These are phyloP conservation scores for Apostichopus leukothele DNA, from an alignment of 53 echinoderm and acorn worm genomes.

Conservation along the genomic window DNA sequence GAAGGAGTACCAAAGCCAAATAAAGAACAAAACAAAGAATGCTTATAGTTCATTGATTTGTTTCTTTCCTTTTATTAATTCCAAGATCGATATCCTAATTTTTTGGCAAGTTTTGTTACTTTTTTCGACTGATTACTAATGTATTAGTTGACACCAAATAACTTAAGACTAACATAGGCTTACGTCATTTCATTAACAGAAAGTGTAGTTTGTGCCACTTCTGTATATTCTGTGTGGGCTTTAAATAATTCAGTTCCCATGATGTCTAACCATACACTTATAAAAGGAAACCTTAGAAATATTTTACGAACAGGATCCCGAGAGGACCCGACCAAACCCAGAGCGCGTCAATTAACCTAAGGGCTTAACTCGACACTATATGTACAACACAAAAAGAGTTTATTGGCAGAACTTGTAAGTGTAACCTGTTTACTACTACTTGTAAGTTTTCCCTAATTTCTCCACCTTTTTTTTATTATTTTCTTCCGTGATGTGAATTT, in stretches of 20 bases:
- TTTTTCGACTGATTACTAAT: conserved; percentile 2
- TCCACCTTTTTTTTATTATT: not conserved
- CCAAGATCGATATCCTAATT: not conserved
- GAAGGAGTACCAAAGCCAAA: too few species aligned
- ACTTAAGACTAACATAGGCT: not conserved
- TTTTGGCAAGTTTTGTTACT: not conserved
- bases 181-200: not conserved
- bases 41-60: not conserved
- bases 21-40: not conserved
- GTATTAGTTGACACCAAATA: conserved; percentile 2
- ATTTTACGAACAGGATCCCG: conserved; percentile 1
- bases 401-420: conserved; percentile 5
- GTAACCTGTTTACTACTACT: conserved; percentile 39
- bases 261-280: not conserved
- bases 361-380: conserved; percentile 17
- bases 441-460: conserved; percentile 12
- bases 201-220: not conserved
- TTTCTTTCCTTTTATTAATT: not conserved
- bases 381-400: not conserved
- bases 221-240: not conserved
- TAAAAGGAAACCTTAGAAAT: not conserved
- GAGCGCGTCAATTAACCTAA: conserved; percentile 30
- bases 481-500: not conserved
- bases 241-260: conserved; percentile 25
- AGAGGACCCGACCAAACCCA: not conserved